phyloP scores from a whole-genome alignment of 2,888 invertebrate species.

The Nemapogon koenigi region DNA sequence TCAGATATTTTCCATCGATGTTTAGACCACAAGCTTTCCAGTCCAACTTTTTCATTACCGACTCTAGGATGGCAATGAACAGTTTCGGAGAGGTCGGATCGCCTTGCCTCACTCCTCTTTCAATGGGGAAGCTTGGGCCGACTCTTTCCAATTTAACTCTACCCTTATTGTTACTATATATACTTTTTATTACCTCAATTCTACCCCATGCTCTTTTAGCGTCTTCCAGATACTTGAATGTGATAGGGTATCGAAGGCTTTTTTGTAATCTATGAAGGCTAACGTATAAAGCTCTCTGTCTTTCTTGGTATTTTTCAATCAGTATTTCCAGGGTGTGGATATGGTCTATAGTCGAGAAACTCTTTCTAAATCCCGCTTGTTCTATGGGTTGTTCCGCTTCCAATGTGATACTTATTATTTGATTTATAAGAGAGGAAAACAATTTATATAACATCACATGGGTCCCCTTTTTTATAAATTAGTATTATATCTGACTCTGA shows the following conservation, averaged over 20 bases:
- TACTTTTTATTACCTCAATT: slow-evolving; percentile 4
- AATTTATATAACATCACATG: slow-evolving; percentile 2
- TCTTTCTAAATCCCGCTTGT: slow-evolving; percentile 9
- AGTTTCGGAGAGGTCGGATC: too few species aligned
- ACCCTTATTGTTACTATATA: slow-evolving; percentile 5
- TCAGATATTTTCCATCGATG: not conserved
- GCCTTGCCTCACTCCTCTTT: too few species aligned
- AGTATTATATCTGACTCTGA: slow-evolving; percentile 8
- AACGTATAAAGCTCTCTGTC: too few species aligned
- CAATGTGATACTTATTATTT: slow-evolving; percentile 2
- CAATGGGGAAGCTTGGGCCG: slow-evolving; percentile 9
- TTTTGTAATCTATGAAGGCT: slow-evolving; percentile 10
- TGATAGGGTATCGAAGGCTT: slow-evolving; percentile 9
- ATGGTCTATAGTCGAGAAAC: not conserved
- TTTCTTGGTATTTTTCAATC: slow-evolving; percentile 5
- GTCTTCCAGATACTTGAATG: slow-evolving; percentile 9
- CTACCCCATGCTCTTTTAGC: slow-evolving; percentile 6
- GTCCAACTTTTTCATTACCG: slow-evolving; percentile 3
- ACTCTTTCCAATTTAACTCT: slow-evolving; percentile 3
- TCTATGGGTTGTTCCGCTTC: slow-evolving; percentile 11
- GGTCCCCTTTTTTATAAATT: slow-evolving; percentile 4
- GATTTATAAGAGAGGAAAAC: slow-evolving; percentile 2
- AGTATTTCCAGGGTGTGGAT: slow-evolving; percentile 3
- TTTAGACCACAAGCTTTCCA: slow-evolving; percentile 6
- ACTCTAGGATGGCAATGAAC: slow-evolving; percentile 6